Evolutionary conservation across 1,140 invertebrate species (phyloP).

Genomic region (Drosophila pandora): DNA sequence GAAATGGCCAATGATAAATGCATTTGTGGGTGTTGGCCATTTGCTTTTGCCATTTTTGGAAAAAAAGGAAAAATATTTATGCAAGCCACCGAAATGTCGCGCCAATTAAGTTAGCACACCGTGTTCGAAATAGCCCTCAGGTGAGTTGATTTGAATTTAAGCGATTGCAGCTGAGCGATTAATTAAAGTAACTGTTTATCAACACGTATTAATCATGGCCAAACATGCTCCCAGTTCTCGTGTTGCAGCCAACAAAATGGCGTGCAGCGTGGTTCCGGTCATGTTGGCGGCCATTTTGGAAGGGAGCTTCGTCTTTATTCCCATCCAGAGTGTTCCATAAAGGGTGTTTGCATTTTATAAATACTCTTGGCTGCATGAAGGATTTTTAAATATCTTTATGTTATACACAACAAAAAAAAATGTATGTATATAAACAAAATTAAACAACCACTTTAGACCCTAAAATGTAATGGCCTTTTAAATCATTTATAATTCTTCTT

Average conservation of each 20-base stretch:
- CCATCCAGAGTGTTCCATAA: conserved; percentile 8
- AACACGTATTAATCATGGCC: conserved; percentile 77
- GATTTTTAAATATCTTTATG: not conserved
- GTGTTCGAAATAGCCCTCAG: conserved; percentile 5
- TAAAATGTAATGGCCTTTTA: conserved; percentile 3
- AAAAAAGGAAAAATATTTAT: conserved; percentile 25
- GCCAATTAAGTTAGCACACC: conserved; percentile 46
- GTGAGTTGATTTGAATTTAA: conserved; percentile 65
- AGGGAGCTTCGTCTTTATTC: not conserved
- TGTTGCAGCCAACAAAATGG: conserved; percentile 65
- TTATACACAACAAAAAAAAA: not conserved
- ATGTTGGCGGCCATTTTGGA: conserved; percentile 36
- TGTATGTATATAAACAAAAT: too few relatives aligned
- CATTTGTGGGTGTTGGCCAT: conserved; percentile 32
- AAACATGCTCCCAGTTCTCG: conserved; percentile 59
- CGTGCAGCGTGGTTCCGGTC: conserved; percentile 62
- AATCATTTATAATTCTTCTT: conserved; percentile 1
- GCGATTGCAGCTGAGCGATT: conserved; percentile 64
- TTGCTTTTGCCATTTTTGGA: conserved; percentile 25
- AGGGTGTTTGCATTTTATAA: conserved; percentile 6
- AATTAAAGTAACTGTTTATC: conserved; percentile 80
- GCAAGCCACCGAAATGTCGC: conserved; percentile 45
- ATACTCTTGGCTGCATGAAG: not conserved
- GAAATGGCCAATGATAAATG: conserved; percentile 58
- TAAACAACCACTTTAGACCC: not conserved